These are phyloP conservation scores for Cydia fagiglandana DNA, from an alignment of 1,140 invertebrate species.

Conservation along the genomic window DNA sequence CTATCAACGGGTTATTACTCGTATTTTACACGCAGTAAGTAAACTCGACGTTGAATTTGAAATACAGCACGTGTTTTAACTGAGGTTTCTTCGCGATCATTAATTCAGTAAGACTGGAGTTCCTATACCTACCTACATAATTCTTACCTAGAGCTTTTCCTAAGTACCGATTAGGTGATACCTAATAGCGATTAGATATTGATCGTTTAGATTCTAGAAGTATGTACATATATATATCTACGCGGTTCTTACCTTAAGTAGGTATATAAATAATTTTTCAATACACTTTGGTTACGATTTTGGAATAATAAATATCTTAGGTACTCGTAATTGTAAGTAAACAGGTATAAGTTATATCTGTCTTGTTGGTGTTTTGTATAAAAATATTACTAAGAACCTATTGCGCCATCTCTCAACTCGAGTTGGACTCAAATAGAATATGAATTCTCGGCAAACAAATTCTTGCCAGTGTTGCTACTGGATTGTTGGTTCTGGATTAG, in stretches of 20 bases:
- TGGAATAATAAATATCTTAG: too few species aligned
- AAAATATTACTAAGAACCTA: not conserved
- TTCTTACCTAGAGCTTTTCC: not conserved
- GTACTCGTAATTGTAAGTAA: not conserved
- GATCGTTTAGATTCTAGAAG: too few species aligned
- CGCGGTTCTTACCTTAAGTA: too few species aligned
- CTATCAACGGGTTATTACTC: slow-evolving; percentile 47
- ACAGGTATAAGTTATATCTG: too few species aligned
- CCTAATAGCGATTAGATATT: too few species aligned
- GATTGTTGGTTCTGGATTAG: slow-evolving; percentile 34
- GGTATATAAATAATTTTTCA: too few species aligned
- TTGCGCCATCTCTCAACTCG: not conserved
- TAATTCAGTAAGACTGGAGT: not conserved
- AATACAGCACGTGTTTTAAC: slow-evolving; percentile 10
- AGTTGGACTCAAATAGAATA: slow-evolving; percentile 20
- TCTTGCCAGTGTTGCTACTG: slow-evolving; percentile 14
- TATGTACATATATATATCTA: too few species aligned
- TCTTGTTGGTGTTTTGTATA: too few species aligned
- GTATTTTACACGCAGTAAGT: slow-evolving; percentile 35
- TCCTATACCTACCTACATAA: not conserved
- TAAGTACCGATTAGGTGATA: not conserved
- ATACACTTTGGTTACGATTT: too few species aligned
- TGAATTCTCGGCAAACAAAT: slow-evolving; percentile 28
- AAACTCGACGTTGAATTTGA: slow-evolving; percentile 13
- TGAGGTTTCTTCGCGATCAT: slow-evolving; percentile 2